Percentiles rank a stretch among this genome's conserved stretches.
Evolutionary conservation across 2,888 invertebrate genomes (phyloP).

Genomic region (Erannis defoliaria): DNA sequence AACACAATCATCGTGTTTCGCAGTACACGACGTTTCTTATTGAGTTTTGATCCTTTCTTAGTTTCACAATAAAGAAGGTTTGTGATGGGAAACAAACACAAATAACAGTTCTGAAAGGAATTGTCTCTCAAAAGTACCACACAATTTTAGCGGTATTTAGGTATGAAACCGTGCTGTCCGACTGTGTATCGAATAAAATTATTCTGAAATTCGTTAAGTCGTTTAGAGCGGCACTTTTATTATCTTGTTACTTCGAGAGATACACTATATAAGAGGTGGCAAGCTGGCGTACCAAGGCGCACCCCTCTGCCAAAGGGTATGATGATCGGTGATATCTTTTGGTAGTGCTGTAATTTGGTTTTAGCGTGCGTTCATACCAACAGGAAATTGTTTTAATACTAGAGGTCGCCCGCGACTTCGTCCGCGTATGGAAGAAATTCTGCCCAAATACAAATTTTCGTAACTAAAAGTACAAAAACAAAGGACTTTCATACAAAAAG

Average conservation of each 20-base stretch:
- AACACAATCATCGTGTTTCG: conserved; percentile 15
- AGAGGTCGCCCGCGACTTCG: too few species aligned
- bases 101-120: conserved; percentile 12
- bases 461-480: too few species aligned
- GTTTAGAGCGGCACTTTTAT: background rate
- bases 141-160: conserved; percentile 1
- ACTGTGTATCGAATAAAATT: background rate
- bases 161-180: background rate
- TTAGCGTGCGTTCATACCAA: too few species aligned
- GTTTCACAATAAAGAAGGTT: conserved; percentile 17
- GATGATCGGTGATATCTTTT: too few species aligned
- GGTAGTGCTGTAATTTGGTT: too few species aligned
- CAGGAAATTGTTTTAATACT: too few species aligned
- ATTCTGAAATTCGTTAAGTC: background rate
- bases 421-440: too few species aligned
- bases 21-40: conserved; percentile 15
- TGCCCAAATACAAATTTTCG: too few species aligned
- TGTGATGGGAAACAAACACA: conserved; percentile 14
- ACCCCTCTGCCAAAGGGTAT: too few species aligned
- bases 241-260: too few species aligned
- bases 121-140: background rate
- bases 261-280: too few species aligned
- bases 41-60: conserved; percentile 19
- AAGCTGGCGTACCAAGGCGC: background rate
- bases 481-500: too few species aligned